phyloP scores from a whole-genome alignment of 1,140 invertebrate genomes.

The Drosophila lowei region DNA sequence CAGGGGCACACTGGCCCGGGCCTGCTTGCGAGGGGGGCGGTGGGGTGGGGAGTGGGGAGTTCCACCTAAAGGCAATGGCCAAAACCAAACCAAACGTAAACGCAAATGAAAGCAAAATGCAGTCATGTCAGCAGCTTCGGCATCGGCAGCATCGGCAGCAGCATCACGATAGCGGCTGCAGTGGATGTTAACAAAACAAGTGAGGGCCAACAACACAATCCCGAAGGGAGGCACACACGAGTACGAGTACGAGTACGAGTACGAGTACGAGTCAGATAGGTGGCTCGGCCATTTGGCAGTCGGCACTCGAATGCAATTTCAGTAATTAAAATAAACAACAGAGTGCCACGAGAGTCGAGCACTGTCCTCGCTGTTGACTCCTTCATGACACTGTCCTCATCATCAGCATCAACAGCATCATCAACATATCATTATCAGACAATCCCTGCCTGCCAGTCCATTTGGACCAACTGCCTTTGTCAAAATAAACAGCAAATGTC shows the following conservation, averaged over 20 bases:
- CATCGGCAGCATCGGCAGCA: conserved; percentile 36
- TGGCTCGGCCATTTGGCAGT: conserved; percentile 62
- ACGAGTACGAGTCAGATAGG: conserved; percentile 8
- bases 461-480: conserved; percentile 55
- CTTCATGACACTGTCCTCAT: conserved; percentile 63
- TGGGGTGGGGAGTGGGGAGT: conserved; percentile 11
- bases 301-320: conserved; percentile 82
- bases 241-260: not conserved
- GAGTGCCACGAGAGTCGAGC: conserved; percentile 32
- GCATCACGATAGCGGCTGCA: conserved; percentile 62
- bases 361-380: conserved; percentile 26
- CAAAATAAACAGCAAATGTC: conserved; percentile 59
- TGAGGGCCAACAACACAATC: conserved; percentile 11
- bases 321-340: conserved; percentile 82
- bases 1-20: not conserved
- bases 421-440: conserved; percentile 66
- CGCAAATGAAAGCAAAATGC: conserved; percentile 76
- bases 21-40: not conserved
- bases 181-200: conserved; percentile 70
- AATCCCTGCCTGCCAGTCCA: conserved; percentile 51
- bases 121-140: conserved; percentile 60
- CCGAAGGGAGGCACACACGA: not conserved
- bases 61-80: conserved; percentile 63
- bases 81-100: conserved; percentile 72
- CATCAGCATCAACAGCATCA: conserved; percentile 34